Evolutionary conservation across 2,888 invertebrate species (phyloP), one percentile per base, ranked within the genome.

Genomic region (Julus scandinavius): DNA sequence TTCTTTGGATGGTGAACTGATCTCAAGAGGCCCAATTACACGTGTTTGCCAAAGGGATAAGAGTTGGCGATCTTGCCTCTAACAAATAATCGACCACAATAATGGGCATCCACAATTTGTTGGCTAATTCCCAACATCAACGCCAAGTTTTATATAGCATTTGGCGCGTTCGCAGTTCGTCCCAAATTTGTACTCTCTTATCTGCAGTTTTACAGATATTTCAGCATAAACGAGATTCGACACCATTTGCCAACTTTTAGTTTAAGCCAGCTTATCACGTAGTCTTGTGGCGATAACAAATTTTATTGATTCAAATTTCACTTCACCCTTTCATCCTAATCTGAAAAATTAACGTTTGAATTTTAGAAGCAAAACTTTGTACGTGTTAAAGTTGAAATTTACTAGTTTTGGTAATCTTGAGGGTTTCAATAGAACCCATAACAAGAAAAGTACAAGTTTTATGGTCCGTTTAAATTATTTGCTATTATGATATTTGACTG

Each of bases 101-200:
- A 29, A 38, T 38, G 63, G 80, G 29, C 20, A 80, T 80, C 80
- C 38, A 80, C 80, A 80, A 80, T 80, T 80, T 38, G 80, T 80
- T 80, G 80, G 80, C 80, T 80, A 80, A 80, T 80, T 80, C 20
- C 80, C 80, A 80, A 80, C 38, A 38, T 20, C 38, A 38, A 38
- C 80, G 80, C 80, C 80, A 80, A 80, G 80, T 80, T 80, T 38
- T 38, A 80, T 80, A 80, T 80, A 80, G 38, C 80, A 38, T 80
- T 80, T 80, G 80, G 38, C 80, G 80, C 29, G 29, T 80, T 80
- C 38, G 80, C 80, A 80, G 38, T 80, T 80, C 80, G 20, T 80
- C 15, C 80, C 38, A 80, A 80, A 80, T 38, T 38, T 72, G 29
- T 29, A 80, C 13, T 80, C 80, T 80, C 80, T 80, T 80, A 80